Evolutionary conservation across 2,888 invertebrate genomes (phyloP).

Genomic region (Ophion ventricosus): DNA sequence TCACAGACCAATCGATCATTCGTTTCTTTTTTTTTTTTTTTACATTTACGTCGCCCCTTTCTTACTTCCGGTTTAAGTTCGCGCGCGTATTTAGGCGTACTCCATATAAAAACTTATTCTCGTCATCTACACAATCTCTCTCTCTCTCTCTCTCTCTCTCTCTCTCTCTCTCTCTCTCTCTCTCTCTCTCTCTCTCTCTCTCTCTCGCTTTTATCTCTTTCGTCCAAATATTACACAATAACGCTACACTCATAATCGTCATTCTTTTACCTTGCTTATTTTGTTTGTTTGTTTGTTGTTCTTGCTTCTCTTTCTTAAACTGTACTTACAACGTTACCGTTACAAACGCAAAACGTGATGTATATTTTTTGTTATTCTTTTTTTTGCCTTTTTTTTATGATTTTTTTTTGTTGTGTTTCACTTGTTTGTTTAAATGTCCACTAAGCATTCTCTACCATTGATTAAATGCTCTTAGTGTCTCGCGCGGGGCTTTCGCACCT

Average conservation of each 20-base stretch:
- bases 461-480: slow-evolving; percentile 81
- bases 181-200: slow-evolving; percentile 56
- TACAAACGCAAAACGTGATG: slow-evolving; percentile 75
- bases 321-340: slow-evolving; percentile 71
- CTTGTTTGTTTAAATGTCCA: slow-evolving; percentile 71
- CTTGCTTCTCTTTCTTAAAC: slow-evolving; percentile 66
- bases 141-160: slow-evolving; percentile 40
- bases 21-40: slow-evolving; percentile 61
- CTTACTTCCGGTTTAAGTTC: slow-evolving; percentile 40
- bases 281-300: slow-evolving; percentile 43
- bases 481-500: slow-evolving; percentile 59
- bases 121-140: slow-evolving; percentile 48
- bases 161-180: slow-evolving; percentile 58
- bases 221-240: slow-evolving; percentile 77
- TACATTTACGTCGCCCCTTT: slow-evolving; percentile 51
- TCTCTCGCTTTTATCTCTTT: slow-evolving; percentile 54
- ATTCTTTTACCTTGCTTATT: slow-evolving; percentile 48
- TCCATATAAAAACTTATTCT: slow-evolving; percentile 66
- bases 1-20: slow-evolving; percentile 64
- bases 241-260: slow-evolving; percentile 72
- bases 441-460: slow-evolving; percentile 80
- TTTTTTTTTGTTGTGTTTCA: slow-evolving; percentile 46
- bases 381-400: slow-evolving; percentile 46
- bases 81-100: slow-evolving; percentile 65
- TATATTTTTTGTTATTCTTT: slow-evolving; percentile 68